Percentiles rank a stretch among this genome's conserved stretches.
These are phyloP conservation scores for Hemicrepidius hirtus DNA, from an alignment of 2,888 invertebrate genomes.

Conservation along the genomic window DNA sequence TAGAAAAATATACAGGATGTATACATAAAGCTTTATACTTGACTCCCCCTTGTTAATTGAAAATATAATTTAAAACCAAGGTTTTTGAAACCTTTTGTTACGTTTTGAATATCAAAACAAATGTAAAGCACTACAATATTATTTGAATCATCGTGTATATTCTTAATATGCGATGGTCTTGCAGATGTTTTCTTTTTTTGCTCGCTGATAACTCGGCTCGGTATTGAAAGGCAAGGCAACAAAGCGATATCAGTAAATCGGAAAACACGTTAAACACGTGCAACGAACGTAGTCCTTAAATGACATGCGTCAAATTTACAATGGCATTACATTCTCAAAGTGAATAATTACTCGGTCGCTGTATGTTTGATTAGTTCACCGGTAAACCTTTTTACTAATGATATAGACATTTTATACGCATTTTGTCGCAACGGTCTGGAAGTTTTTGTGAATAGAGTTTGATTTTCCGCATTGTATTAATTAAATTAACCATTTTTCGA, in stretches of 20 bases:
- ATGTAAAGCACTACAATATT: too few relatives aligned
- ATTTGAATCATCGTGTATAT: too few relatives aligned
- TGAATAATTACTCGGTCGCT: constrained; percentile 13
- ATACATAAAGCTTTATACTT: too few relatives aligned
- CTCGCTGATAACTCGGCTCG: too few relatives aligned
- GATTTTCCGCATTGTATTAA: constrained; percentile 17
- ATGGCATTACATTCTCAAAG: constrained; percentile 6
- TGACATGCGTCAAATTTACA: constrained; percentile 16
- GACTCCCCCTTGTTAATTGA: too few relatives aligned
- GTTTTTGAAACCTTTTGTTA: too few relatives aligned
- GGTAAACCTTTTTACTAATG: not conserved
- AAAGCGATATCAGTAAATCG: constrained; percentile 5
- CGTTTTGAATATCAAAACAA: too few relatives aligned
- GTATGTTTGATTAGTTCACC: constrained; percentile 11
- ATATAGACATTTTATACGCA: not conserved
- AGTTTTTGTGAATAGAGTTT: constrained; percentile 16
- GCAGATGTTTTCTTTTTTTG: too few relatives aligned
- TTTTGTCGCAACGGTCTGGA: constrained; percentile 12
- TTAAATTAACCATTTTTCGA: constrained; percentile 10
- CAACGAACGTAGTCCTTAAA: not conserved
- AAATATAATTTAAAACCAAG: too few relatives aligned
- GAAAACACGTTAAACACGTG: constrained; percentile 10
- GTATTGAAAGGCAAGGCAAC: not conserved
- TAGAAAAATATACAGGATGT: too few relatives aligned
- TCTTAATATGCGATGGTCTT: too few relatives aligned